Conservation (phyloP, 1,140 invertebrate genomes). For the Potamilus streckersoni region DNA sequence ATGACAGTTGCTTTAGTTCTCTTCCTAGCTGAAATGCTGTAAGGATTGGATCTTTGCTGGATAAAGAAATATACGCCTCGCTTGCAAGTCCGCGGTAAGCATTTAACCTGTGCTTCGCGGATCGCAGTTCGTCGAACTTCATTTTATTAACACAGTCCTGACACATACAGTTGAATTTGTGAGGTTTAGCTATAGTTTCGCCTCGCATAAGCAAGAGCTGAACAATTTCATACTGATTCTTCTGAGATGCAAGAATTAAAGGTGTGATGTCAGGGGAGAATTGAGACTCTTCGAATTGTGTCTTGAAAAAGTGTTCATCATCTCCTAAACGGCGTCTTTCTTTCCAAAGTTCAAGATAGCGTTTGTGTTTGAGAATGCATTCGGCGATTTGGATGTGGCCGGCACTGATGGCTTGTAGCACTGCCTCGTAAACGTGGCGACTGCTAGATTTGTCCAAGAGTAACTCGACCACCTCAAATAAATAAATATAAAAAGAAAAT, state of each 20-base stretch:
- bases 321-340: conserved; percentile 52
- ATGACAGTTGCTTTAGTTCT: conserved; percentile 69
- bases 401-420: conserved; percentile 65
- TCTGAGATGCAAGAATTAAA: conserved; percentile 64
- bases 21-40: conserved; percentile 74
- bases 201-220: conserved; percentile 63
- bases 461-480: conserved; percentile 56
- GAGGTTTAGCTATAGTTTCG: conserved; percentile 70
- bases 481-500: no score
- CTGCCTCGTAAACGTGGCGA: conserved; percentile 63
- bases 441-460: conserved; percentile 57
- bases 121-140: conserved; percentile 62
- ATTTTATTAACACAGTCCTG: conserved; percentile 70
- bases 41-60: conserved; percentile 76
- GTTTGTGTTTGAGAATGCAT: conserved; percentile 62
- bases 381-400: conserved; percentile 66
- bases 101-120: conserved; percentile 63
- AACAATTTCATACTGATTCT: conserved; percentile 67
- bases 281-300: conserved; percentile 51
- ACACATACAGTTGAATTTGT: conserved; percentile 74
- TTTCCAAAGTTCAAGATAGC: conserved; percentile 61
- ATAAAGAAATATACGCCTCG: conserved; percentile 76
- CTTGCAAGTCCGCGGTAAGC: conserved; percentile 65
- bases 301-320: conserved; percentile 57
- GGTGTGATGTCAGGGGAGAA: conserved; percentile 66